Percentiles rank a stretch among this genome's conserved stretches.
Conservation (phyloP, 2,113 vertebrate species). For the Tachysurus vachellii region DNA sequence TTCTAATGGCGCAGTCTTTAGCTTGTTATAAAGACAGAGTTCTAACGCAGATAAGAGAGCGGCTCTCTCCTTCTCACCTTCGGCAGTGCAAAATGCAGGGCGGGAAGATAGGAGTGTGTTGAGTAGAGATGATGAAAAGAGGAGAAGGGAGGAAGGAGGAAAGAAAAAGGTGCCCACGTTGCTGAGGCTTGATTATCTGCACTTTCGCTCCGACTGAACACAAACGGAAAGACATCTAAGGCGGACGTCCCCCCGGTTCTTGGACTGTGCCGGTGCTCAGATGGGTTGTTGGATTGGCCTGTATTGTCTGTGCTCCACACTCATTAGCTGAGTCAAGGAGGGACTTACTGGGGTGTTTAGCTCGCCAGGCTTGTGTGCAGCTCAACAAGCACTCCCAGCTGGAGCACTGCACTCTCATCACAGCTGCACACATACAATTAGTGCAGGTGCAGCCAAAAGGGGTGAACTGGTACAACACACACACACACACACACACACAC, state of each 20-base stretch:
- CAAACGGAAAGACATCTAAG: constrained; percentile 52
- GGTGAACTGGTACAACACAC: constrained; percentile 40
- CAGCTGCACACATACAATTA: constrained; percentile 60
- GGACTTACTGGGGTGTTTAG: constrained; percentile 58
- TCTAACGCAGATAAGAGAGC: neutral
- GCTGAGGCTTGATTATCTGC: constrained; percentile 49
- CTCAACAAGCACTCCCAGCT: constrained; percentile 60
- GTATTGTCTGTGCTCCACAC: constrained; percentile 59
- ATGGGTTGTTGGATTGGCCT: constrained; percentile 53
- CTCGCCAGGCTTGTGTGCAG: constrained; percentile 50
- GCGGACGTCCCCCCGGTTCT: constrained; percentile 48
- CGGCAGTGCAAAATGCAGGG: constrained; percentile 14
- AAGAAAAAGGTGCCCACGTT: constrained; percentile 19
- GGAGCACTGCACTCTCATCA: constrained; percentile 55
- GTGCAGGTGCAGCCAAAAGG: constrained; percentile 55
- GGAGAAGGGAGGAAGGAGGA: constrained; percentile 11
- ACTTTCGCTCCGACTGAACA: constrained; percentile 45
- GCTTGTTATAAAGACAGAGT: constrained; percentile 27
- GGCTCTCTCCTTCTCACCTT: neutral
- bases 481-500: constrained; percentile 20
- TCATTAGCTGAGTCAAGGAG: constrained; percentile 62
- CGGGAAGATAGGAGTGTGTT: constrained; percentile 13
- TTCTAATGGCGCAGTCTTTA: constrained; percentile 23
- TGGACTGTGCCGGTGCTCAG: constrained; percentile 47
- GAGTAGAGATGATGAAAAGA: constrained; percentile 28